Base-by-base conservation (phyloP, 2,797 vertebrate genomes). In the Morus bassanus region DNA sequence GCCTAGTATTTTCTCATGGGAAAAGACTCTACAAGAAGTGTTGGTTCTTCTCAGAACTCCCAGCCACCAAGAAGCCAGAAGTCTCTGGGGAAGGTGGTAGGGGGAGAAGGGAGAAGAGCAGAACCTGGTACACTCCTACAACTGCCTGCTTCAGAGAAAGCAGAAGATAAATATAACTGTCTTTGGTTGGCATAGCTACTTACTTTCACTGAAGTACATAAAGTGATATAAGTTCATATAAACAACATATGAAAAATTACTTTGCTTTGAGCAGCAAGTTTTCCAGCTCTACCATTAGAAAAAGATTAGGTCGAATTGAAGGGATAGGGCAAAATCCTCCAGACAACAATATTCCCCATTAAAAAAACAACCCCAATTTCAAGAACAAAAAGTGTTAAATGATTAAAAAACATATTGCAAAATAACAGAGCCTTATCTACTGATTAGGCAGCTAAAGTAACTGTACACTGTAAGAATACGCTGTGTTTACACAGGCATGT, bases 1-100 rank as follows among this genome's bases (percentile, higher is more conserved):
- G 39, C 30, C n/a, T 69, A 33, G 11, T 27, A 61, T 88, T 59
- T 96, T 95, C 86, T 80, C 77, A 95, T 87, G 91, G 63, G 74
- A 94, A 93, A 90, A 82, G 77, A 50, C 45, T 43, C 65, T 28
- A 25, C 7, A 39, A 63, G 63, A 93, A 37, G 33, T 4, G 28
- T 7, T 77, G 50, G 64, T 86, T 5, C 56, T 85, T 86, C 73
- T 65, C 45, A 53, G 61, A 94, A 50, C 77, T 54, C 56, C 35
- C 43, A 77, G 43, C 51, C 69, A 87, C 31, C 60, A 63, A 56
- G 70, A 74, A 86, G 76, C 11, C 41, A 73, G 18, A 79, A 69
- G 9, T 48, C 56, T 46, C 60, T 24, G 35, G 25, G 43, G 39
- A 85, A 54, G 60, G 60, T 7, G 13, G 45, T 0, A 80, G 37